Evolutionary conservation across 2,797 vertebrate genomes (phyloP).

Genomic region (Ibycter americanus): DNA sequence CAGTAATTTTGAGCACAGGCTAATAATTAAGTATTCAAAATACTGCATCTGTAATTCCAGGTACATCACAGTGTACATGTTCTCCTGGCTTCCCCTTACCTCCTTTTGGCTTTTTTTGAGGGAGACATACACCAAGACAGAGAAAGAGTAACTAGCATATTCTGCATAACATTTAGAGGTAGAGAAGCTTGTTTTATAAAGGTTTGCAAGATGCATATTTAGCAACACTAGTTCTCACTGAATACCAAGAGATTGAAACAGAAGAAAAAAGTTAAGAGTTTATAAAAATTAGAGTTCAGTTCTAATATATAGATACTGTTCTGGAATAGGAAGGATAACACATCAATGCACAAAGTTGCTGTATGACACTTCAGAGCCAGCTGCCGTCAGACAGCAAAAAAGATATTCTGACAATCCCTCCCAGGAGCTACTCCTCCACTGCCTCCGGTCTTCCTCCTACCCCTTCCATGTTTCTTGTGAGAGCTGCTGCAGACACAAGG

Average conservation of each 20-base stretch:
- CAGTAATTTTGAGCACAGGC: not conserved
- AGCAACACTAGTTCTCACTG: not conserved
- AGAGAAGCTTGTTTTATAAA: not conserved
- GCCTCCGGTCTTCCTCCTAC: not conserved
- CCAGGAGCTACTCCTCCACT: not conserved
- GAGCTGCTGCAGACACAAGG: not conserved
- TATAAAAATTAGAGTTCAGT: not conserved
- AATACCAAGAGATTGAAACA: not conserved
- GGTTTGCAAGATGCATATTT: not conserved
- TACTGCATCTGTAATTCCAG: not conserved
- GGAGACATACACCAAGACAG: not conserved
- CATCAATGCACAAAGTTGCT: not conserved
- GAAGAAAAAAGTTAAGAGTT: not conserved
- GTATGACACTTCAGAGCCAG: not conserved
- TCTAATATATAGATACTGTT: not conserved
- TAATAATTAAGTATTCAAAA: not conserved
- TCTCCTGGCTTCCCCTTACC: not conserved
- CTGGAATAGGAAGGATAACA: not conserved
- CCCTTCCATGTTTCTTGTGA: not conserved
- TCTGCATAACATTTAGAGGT: not conserved
- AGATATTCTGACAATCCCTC: not conserved
- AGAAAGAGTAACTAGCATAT: not conserved
- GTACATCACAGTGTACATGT: too few relatives aligned
- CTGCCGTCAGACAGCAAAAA: not conserved
- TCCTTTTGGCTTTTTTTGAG: not conserved